phyloP scores from a whole-genome alignment of 1,140 invertebrate species.

The Berghia stephanieae region DNA sequence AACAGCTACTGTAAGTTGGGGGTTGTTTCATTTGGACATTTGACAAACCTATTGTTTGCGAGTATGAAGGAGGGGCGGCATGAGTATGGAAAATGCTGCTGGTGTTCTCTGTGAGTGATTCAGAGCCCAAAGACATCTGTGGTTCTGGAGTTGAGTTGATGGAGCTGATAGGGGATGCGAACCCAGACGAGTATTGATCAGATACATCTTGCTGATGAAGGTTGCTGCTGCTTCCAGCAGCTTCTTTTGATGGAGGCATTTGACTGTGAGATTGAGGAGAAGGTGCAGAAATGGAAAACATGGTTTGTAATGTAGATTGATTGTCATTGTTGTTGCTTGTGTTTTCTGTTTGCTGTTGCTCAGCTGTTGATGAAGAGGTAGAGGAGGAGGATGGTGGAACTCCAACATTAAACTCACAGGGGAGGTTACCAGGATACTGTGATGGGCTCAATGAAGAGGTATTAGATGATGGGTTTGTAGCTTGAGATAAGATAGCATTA shows the following conservation, averaged over 20 bases:
- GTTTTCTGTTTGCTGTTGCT: too few species aligned
- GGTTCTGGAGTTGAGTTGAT: constrained; percentile 56
- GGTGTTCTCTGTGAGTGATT: constrained; percentile 33
- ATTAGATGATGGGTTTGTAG: constrained; percentile 30
- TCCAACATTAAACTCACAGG: constrained; percentile 20
- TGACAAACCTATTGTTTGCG: constrained; percentile 43
- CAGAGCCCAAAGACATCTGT: constrained; percentile 40
- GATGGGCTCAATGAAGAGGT: not conserved
- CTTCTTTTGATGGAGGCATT: constrained; percentile 42
- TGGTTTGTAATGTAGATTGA: too few species aligned
- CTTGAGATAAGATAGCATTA: constrained; percentile 46
- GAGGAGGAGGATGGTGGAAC: constrained; percentile 12
- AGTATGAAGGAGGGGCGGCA: constrained; percentile 57
- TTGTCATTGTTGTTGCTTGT: too few species aligned
- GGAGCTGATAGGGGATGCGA: constrained; percentile 53
- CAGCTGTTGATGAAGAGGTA: constrained; percentile 40
- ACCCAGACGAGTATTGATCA: constrained; percentile 56
- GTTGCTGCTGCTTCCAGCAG: too few species aligned
- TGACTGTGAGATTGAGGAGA: constrained; percentile 42
- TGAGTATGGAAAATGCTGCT: constrained; percentile 39
- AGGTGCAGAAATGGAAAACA: constrained; percentile 46
- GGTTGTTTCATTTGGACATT: constrained; percentile 61
- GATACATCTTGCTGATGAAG: constrained; percentile 40
- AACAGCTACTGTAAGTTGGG: constrained; percentile 62
- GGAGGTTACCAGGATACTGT: not conserved